phyloP scores from a whole-genome alignment of 2,888 invertebrate species.

The Lithophane leautieri region DNA sequence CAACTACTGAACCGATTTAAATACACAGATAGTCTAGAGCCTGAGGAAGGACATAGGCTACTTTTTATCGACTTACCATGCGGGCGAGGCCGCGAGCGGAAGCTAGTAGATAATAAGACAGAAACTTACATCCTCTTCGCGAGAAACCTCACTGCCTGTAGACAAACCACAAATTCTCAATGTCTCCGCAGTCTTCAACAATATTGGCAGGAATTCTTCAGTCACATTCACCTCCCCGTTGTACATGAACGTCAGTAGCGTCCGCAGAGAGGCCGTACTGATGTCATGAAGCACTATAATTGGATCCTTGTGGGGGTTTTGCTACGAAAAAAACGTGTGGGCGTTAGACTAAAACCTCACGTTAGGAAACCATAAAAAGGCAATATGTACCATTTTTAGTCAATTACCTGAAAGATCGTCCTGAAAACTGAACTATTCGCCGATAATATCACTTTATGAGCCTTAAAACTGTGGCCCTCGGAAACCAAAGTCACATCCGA shows the following conservation, averaged over 20 bases:
- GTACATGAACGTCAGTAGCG: conserved; percentile 93
- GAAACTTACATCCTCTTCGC: conserved; percentile 84
- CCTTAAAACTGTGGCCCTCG: conserved; percentile 92
- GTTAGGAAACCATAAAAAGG: conserved; percentile 46
- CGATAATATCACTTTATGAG: conserved; percentile 92
- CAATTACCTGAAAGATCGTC: conserved; percentile 91
- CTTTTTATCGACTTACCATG: too few species aligned
- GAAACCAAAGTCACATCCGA: conserved; percentile 93
- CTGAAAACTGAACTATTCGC: conserved; percentile 93
- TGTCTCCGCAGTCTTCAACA: conserved; percentile 92
- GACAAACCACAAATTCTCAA: conserved; percentile 93
- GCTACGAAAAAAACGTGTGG: conserved; percentile 89
- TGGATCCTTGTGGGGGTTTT: conserved; percentile 94
- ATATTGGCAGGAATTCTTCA: conserved; percentile 92
- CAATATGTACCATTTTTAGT: conserved; percentile 8
- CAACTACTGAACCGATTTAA: too few species aligned
- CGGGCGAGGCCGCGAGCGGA: too few species aligned
- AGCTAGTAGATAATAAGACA: too few species aligned
- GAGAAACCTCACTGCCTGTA: conserved; percentile 86
- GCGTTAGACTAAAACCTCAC: conserved; percentile 74
- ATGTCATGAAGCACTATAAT: conserved; percentile 94
- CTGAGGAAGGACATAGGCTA: too few species aligned
- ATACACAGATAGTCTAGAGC: too few species aligned
- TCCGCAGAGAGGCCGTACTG: conserved; percentile 91
- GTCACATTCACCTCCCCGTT: conserved; percentile 94